Base-by-base conservation (phyloP, 2,797 vertebrate species). In the Paramormyrops hopkinsi region DNA sequence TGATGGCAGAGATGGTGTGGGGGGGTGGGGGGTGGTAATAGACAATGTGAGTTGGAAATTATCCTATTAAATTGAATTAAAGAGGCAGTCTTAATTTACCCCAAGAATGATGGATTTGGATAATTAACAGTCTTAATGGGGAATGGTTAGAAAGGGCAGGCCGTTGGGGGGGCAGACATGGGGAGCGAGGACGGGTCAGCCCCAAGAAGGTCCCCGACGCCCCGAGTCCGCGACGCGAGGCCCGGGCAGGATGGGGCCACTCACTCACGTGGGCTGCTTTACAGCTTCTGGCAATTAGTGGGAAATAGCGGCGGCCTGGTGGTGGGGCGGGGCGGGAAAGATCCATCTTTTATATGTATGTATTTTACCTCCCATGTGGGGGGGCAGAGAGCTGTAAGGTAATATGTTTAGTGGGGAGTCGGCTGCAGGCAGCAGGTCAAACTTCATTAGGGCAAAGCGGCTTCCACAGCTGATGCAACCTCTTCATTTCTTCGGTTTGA, bases 21-120 rank as follows among this genome's bases (percentile, higher is more conserved):
- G 93, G 94, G 93, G 94, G 94, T 93, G 93, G 93, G 93, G 92
- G 92, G 93, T 92, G 93, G 91, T 94, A 94, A 93, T 95, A 95
- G 94, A 93, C 94, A 95, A 95, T 92, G 92, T 91, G 93, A 95
- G 95, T 95, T 94, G 94, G 95, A 95, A 96, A 96, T 95, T 92
- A 95, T 96, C 95, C 95, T 94, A 96, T 96, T 95, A 95, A 96
- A 96, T 96, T 96, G 96, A 96, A 96, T 96, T 96, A 96, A 96
- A 96, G 95, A 96, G 95, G 96, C 95, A 95, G 96, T 96, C 95
- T 96, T 96, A 95, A 95, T 96, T 96, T 95, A 95, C 91, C 93
- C 94, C 94, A 94, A 95, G 95, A 96, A 96, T 96, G 95, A 95
- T 96, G 94, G 95, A 96, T 96, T 95, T 94, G 92, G 94, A 96